Conservation (phyloP, 2,113 vertebrate genomes). For the Nannospalax galili region DNA sequence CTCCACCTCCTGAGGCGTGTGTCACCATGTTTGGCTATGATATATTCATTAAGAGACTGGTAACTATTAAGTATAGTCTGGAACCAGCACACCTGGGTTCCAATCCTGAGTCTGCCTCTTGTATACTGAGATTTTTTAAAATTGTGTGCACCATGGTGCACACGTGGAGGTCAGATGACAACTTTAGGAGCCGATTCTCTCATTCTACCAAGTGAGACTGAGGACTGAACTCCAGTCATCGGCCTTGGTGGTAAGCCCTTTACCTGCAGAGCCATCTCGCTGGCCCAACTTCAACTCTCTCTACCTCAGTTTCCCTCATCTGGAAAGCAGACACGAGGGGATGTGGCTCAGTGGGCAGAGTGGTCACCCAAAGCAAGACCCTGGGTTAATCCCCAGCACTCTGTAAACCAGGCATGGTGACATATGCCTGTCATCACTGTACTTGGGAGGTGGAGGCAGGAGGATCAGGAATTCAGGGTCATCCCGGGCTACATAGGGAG, state of each 20-base stretch:
- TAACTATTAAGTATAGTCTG: no score
- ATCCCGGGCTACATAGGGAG: background rate
- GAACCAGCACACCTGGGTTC: background rate
- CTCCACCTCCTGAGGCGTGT: background rate
- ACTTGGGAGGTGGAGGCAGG: background rate
- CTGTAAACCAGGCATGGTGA: background rate
- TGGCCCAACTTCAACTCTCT: background rate
- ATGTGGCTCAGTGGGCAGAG: background rate
- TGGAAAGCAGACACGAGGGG: background rate
- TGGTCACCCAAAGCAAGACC: no score
- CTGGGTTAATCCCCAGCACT: background rate
- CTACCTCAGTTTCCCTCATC: background rate
- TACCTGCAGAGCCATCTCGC: background rate
- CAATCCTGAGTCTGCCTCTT: background rate
- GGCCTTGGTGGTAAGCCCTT: no score
- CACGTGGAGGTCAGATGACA: background rate
- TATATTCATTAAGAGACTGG: background rate
- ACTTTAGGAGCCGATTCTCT: background rate
- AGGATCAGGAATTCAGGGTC: background rate
- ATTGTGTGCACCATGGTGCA: background rate
- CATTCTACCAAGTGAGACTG: background rate
- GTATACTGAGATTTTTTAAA: background rate
- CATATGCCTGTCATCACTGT: background rate
- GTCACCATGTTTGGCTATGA: no score
- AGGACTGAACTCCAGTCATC: no score